Base-by-base conservation (phyloP, 2,113 vertebrate genomes). In the Catharus fuscescens region DNA sequence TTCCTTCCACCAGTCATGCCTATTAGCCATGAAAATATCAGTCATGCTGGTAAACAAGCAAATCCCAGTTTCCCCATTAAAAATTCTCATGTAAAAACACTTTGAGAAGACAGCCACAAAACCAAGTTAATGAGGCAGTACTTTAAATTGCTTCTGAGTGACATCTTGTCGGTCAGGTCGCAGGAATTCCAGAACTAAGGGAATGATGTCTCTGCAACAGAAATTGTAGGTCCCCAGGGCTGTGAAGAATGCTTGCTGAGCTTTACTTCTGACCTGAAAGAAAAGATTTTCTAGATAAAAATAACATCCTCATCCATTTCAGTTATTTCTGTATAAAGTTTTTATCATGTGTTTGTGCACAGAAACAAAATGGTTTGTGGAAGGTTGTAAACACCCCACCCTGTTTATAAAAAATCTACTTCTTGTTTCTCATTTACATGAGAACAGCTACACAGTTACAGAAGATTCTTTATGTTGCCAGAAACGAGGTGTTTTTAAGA, bases 71-170 rank as follows among this genome's bases (percentile, higher is more conserved):
- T 52, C 9, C 14, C 24, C 36, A n/a, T 25, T 40, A 62, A 29
- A 82, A 82, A 42, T 14, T n/a, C 14, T 48, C 26, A 50, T 28
- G 14, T 6, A 48, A n/a, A 56, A 77, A 26, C 20, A 69, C 15
- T 73, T 92, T 40, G 4, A 38, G 72, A 57, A 80, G 54, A 64
- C 47, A 81, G 29, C 40, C 21, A n/a, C 4, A 5, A 83, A 93
- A 50, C 5, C 14, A 83, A 82, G 23, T 45, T 45, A 70, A 40
- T 18, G 12, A 95, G 14, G 32, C 34, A 88, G 36, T 99, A 99
- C 99, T 98, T 99, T 99, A 96, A 99, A 99, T 77, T 99, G 99
- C 91, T 99, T 99, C 83, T 99, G 99, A 44, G 98, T 99, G 95
- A 99, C 97, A 56, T 98, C 96, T 79, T 98, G 97, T 74, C 98